Evolutionary conservation across 2,797 vertebrate genomes (phyloP).

Genomic region (Okamejei kenojei): DNA sequence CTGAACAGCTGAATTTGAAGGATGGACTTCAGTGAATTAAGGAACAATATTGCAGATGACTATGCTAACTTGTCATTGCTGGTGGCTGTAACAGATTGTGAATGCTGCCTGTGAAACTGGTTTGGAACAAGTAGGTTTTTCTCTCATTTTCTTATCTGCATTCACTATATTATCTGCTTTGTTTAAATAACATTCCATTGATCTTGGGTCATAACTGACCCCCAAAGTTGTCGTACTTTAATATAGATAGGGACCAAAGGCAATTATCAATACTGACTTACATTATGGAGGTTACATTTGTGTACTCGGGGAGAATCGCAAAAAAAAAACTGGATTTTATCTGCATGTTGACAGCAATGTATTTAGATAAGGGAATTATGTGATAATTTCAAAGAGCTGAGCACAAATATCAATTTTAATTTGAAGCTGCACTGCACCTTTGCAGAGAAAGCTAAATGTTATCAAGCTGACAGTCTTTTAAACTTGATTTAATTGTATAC

Average conservation of each 20-base stretch:
- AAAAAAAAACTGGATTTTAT: background rate
- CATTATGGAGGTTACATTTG: background rate
- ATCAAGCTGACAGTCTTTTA: background rate
- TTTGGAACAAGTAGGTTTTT: conserved; percentile 24
- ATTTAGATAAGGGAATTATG: background rate
- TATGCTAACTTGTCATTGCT: background rate
- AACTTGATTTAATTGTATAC: background rate
- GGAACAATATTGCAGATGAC: background rate
- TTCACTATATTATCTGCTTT: background rate
- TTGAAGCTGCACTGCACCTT: background rate
- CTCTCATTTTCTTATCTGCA: background rate
- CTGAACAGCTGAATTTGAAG: background rate
- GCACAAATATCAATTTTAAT: background rate
- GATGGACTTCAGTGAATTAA: background rate
- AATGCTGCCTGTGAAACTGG: conserved; percentile 5
- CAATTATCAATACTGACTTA: background rate
- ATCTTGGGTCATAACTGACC: background rate
- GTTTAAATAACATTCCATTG: background rate
- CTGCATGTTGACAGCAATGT: background rate
- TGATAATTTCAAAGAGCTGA: background rate
- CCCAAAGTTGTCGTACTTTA: background rate
- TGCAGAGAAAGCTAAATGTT: background rate
- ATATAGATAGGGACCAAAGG: background rate
- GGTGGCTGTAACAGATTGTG: background rate
- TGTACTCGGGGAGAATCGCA: background rate